A percentile compares a stretch with the other conserved stretches of the same genome.
Conservation (phyloP, 2,888 invertebrate genomes). For the Lomographa bimaculata region DNA sequence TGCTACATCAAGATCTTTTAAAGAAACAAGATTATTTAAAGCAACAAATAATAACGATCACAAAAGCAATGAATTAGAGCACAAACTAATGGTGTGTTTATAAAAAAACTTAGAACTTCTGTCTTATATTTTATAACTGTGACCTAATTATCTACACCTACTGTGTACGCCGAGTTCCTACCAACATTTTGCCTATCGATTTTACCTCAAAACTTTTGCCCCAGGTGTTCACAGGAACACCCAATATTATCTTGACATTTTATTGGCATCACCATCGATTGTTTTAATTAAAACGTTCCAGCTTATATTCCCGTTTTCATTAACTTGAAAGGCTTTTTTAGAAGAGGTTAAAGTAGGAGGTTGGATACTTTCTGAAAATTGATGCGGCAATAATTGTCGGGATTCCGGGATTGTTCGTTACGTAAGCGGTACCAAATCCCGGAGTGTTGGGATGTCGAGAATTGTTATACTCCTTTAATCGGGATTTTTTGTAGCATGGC, state of each 20-base stretch:
- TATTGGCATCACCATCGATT: constrained; percentile 56
- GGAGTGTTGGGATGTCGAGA: background rate
- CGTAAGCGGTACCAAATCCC: background rate
- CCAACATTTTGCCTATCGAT: constrained; percentile 54
- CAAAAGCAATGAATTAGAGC: too few species aligned
- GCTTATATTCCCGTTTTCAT: constrained; percentile 22
- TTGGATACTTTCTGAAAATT: background rate
- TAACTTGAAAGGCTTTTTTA: constrained; percentile 5
- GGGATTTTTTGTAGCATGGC: too few species aligned
- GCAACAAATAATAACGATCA: too few species aligned
- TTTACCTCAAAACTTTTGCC: constrained; percentile 52
- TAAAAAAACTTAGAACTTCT: too few species aligned
- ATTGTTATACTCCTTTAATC: too few species aligned
- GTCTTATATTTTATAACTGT: too few species aligned
- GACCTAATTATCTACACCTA: too few species aligned
- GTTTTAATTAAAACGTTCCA: constrained; percentile 63
- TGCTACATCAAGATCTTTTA: too few species aligned
- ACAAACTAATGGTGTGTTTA: too few species aligned
- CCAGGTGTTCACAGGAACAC: constrained; percentile 60
- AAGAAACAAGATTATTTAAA: too few species aligned
- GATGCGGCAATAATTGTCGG: constrained; percentile 9
- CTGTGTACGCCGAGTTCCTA: background rate
- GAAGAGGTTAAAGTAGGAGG: background rate
- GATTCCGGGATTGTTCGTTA: constrained; percentile 4
- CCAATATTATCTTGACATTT: constrained; percentile 68